phyloP scores from a whole-genome alignment of 1,140 invertebrate genomes.

The Bemisia tabaci region DNA sequence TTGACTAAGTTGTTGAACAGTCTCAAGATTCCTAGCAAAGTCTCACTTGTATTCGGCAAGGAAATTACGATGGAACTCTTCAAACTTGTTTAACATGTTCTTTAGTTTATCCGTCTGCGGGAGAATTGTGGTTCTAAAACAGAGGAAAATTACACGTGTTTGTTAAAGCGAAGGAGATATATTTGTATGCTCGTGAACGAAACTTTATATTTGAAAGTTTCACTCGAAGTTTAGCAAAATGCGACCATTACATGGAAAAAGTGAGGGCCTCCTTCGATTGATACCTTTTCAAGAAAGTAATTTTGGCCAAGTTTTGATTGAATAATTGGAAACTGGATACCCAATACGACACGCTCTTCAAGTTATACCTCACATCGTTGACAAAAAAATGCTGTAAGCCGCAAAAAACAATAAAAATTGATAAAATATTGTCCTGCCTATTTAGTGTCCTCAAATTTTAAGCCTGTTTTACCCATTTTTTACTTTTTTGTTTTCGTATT shows the following conservation, averaged over 20 bases:
- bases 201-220: background rate
- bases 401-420: too few relatives aligned
- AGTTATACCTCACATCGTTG: background rate
- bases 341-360: too few relatives aligned
- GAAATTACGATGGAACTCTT: slow-evolving; percentile 76
- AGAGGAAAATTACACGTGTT: slow-evolving; percentile 3
- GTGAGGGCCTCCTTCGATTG: too few relatives aligned
- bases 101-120: slow-evolving; percentile 75
- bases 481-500: background rate
- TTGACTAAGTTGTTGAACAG: too few relatives aligned
- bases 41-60: slow-evolving; percentile 52
- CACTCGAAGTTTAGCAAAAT: background rate
- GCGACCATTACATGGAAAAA: too few relatives aligned
- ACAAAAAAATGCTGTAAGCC: background rate
- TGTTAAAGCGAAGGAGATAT: slow-evolving; percentile 6
- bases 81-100: slow-evolving; percentile 71
- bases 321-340: too few relatives aligned
- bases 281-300: too few relatives aligned
- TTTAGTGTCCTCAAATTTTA: background rate
- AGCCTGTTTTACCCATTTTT: background rate
- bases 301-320: too few relatives aligned
- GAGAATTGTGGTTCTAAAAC: slow-evolving; percentile 46
- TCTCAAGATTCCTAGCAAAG: too few relatives aligned
- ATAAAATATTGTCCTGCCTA: background rate
- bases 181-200: background rate